Percentiles rank a stretch among this genome's conserved stretches.
These are phyloP conservation scores for Tapirus indicus DNA, from an alignment of 2,797 vertebrate species.

Conservation along the genomic window DNA sequence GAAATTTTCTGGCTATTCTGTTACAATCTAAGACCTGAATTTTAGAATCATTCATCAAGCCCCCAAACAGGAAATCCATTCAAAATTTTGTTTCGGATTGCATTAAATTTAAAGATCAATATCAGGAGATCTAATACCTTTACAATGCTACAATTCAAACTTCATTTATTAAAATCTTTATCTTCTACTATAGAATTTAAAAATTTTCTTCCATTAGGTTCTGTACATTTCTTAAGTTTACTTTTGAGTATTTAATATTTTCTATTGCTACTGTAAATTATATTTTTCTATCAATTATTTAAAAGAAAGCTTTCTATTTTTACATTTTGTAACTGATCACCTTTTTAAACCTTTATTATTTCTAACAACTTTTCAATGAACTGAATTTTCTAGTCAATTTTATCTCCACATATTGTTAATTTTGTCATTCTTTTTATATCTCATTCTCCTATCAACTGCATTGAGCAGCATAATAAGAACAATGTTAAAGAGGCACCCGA, in stretches of 20 bases:
- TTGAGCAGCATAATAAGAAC: neutral
- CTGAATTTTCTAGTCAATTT: neutral
- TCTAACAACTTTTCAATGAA: slow-evolving; percentile 6
- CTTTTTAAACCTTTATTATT: neutral
- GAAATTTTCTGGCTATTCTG: neutral
- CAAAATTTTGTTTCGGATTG: neutral
- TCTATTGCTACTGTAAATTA: neutral
- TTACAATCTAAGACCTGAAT: neutral
- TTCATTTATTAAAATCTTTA: slow-evolving; percentile 18
- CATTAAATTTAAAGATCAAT: slow-evolving; percentile 18
- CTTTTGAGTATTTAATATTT: slow-evolving; percentile 3
- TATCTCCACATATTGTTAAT: neutral
- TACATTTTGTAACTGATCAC: neutral
- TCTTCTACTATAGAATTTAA: neutral
- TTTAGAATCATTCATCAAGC: neutral
- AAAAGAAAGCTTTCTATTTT: neutral
- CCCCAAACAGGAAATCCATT: neutral
- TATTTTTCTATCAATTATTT: neutral
- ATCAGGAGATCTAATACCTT: neutral
- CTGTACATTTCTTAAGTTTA: neutral
- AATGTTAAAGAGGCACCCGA: neutral
- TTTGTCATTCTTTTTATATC: neutral
- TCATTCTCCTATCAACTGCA: neutral
- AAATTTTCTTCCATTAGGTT: neutral
- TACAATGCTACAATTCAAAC: slow-evolving; percentile 25